Base-by-base conservation (phyloP, 2,113 vertebrate genomes). In the Toxotes jaculatrix region DNA sequence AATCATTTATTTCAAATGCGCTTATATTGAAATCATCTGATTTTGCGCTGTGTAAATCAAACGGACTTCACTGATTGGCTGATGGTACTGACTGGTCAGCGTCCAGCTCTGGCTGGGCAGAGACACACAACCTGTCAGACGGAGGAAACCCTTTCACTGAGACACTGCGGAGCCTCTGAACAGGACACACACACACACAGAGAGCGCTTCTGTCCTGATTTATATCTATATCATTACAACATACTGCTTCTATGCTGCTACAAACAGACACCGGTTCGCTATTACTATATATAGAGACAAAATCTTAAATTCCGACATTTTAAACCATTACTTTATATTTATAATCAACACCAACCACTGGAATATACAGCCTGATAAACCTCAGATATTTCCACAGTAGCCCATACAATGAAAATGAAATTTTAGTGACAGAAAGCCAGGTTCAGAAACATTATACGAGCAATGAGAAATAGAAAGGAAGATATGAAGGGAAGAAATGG, bases 161-260 rank as follows among this genome's bases (percentile, higher is more conserved):
- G 43, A 56, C 74, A 86, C 76, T 89, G 86, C 81, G 27, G 81
- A 66, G 70, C 64, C 45, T 73, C 27, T n/a, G 51, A 32, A 16
- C 66, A 32, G 67, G 31, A 73, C 75, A 27, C 27, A 27, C 27
- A 27, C 27, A 27, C 27, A 27, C 27, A 27, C 27, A 27, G 27
- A 27, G 27, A 27, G 27, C 27, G 27, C 27, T 27, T 27, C 27
- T 27, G 27, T 27, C 27, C 27, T 27, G 27, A 27, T 27, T 27
- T 49, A 53, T 31, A 64, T 66, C 19, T 38, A 4, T 10, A 36
- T 56, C 27, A 77, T 1, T 27, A 7, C 32, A 1, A 70, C 3
- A 38, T 4, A 19, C 9, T 11, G 62, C 16, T 32, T 1, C 70
- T 3, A 45, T 4, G 32, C 13, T 11, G 62, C 16, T 23, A 27